Percentiles rank a stretch among this genome's conserved stretches.
Conservation (phyloP, 1,140 invertebrate genomes). For the Latrodectus geometricus region DNA sequence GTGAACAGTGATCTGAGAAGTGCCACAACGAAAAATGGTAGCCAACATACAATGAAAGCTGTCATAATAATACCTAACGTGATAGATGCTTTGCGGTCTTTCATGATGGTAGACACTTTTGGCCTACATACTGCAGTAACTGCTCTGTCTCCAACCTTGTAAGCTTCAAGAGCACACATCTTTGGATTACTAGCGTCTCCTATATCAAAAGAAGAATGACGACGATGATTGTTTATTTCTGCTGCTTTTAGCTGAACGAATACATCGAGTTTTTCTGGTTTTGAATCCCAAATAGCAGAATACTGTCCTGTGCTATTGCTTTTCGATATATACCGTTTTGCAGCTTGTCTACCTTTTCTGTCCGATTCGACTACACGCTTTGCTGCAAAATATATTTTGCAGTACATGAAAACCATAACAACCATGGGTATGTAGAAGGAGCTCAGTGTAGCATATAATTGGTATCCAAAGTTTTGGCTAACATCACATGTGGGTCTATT, state of each 20-base stretch:
- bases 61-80: conserved; percentile 94
- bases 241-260: conserved; percentile 42
- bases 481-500: conserved; percentile 64
- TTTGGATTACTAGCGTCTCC: conserved; percentile 22
- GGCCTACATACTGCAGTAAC: conserved; percentile 32
- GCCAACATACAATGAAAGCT: conserved; percentile 83
- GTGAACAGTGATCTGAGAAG: conserved; percentile 83
- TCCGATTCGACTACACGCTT: conserved; percentile 65
- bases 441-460: conserved; percentile 90
- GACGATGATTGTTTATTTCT: conserved; percentile 40
- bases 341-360: conserved; percentile 35
- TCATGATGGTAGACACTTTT: conserved; percentile 30
- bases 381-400: conserved; percentile 93
- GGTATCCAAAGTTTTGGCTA: conserved; percentile 74
- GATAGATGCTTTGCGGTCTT: conserved; percentile 84
- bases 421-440: conserved; percentile 97
- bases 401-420: conserved; percentile 97
- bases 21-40: conserved; percentile 95
- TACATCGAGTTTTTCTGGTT: conserved; percentile 10
- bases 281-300: conserved; percentile 34
- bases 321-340: conserved; percentile 42
- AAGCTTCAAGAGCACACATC: conserved; percentile 48
- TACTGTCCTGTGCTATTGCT: neutral
- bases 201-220: conserved; percentile 22
- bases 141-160: conserved; percentile 44